Evolutionary conservation across 1,140 invertebrate species (phyloP).

Genomic region (Anastatus disparis): DNA sequence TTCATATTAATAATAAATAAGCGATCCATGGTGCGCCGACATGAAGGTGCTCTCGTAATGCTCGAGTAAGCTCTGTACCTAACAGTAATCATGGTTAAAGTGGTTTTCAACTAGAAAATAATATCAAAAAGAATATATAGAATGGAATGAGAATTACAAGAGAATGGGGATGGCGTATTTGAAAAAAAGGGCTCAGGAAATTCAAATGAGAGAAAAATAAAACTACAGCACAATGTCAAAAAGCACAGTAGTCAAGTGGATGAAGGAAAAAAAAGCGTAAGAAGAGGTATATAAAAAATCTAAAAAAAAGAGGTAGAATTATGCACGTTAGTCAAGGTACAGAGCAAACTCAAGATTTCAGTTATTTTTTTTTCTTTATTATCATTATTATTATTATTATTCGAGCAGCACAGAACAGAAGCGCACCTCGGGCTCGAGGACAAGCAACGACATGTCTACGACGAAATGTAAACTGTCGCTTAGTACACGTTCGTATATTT

Average conservation of each 20-base stretch:
- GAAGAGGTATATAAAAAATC: constrained; percentile 16
- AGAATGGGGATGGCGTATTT: too few species aligned
- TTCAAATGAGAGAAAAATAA: too few species aligned
- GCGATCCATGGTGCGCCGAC: constrained; percentile 62
- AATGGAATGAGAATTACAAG: background rate
- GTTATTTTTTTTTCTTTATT: background rate
- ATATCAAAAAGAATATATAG: background rate
- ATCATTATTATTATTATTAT: too few species aligned
- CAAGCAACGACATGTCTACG: constrained; percentile 59
- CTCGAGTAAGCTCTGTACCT: constrained; percentile 65
- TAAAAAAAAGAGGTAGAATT: constrained; percentile 32
- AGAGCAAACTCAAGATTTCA: constrained; percentile 62
- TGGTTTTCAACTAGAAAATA: constrained; percentile 3
- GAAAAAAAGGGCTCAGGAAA: too few species aligned
- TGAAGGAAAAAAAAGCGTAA: constrained; percentile 18
- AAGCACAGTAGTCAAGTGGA: background rate
- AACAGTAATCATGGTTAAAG: constrained; percentile 53
- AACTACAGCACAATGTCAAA: constrained; percentile 17
- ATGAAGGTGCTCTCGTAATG: constrained; percentile 54
- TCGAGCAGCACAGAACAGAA: constrained; percentile 59
- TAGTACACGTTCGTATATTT: constrained; percentile 24
- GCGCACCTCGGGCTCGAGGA: constrained; percentile 67
- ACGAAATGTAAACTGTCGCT: constrained; percentile 21
- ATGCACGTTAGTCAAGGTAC: constrained; percentile 60
- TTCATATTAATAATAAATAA: constrained; percentile 64